A percentile compares a stretch with the other conserved stretches of the same genome.
Conservation (phyloP, 2,113 vertebrate species). For the Pan troglodytes region NHGRI_mPanTro3-v2.1_pri NC_072398.2:31071001-31071500, state of each 20-base stretch:
- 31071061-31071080: background rate
- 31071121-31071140: background rate
- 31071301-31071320: background rate
- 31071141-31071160: background rate
- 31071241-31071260: background rate
- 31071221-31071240: background rate
- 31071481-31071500: fast-evolving
- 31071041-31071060: background rate
- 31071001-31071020: background rate
- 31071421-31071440: background rate
- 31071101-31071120: background rate
- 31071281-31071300: background rate
- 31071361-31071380: background rate
- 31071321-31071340: background rate
- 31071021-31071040: background rate
- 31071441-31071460: background rate
- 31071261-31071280: too few species aligned
- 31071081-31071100: background rate
- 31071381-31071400: background rate
- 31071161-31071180: background rate
- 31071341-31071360: background rate
- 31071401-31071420: background rate
- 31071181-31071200: background rate
- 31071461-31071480: background rate
- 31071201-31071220: background rate